Percentiles rank a stretch among this genome's conserved stretches.
phyloP scores from a whole-genome alignment of 2,888 invertebrate genomes.

The Drosophila barbarae region DNA sequence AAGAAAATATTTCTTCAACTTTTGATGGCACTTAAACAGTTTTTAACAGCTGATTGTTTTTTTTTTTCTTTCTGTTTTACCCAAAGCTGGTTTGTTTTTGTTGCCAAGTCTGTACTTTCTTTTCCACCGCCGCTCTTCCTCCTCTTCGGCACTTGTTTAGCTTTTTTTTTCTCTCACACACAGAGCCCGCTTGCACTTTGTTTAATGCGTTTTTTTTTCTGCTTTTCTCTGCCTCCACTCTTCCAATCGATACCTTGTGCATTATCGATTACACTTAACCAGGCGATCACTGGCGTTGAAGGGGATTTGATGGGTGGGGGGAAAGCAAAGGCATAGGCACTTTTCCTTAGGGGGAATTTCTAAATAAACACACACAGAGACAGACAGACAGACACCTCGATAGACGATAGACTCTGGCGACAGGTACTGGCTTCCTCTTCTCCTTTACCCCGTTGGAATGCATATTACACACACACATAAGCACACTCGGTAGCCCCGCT shows the following conservation, averaged over 20 bases:
- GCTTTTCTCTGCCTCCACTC: constrained; percentile 18
- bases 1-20: not conserved
- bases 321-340: not conserved
- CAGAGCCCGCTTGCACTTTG: constrained; percentile 27
- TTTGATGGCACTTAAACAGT: not conserved
- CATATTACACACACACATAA: constrained; percentile 54
- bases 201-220: constrained; percentile 39
- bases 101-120: constrained; percentile 24
- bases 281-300: constrained; percentile 14
- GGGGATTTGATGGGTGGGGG: not conserved
- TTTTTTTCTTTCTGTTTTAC: not conserved
- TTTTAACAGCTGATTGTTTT: constrained; percentile 1
- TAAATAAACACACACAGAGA: constrained; percentile 26
- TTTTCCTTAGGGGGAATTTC: constrained; percentile 17
- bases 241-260: constrained; percentile 22
- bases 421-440: constrained; percentile 35
- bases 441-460: constrained; percentile 72
- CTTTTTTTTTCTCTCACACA: constrained; percentile 51
- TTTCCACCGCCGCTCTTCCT: constrained; percentile 20
- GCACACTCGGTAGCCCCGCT: constrained; percentile 16
- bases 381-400: constrained; percentile 46
- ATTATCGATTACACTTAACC: constrained; percentile 25
- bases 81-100: constrained; percentile 19
- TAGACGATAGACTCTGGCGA: constrained; percentile 39
- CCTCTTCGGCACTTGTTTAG: constrained; percentile 26